phyloP scores from a whole-genome alignment of 2,888 invertebrate species.

The Euzetes globulus region DNA sequence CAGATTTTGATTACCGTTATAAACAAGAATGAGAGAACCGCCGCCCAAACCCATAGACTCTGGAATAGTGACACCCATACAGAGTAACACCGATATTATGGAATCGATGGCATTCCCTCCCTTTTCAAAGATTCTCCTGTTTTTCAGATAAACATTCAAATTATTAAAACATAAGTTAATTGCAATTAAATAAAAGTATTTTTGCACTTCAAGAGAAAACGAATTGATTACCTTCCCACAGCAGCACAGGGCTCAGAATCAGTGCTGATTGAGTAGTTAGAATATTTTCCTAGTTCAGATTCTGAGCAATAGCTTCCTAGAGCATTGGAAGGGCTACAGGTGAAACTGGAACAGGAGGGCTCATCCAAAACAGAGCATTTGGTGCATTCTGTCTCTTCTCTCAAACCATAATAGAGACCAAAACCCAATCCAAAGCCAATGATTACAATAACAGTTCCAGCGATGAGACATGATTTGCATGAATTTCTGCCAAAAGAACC shows the following conservation, averaged over 20 bases:
- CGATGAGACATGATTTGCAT: neutral
- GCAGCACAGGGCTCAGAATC: conserved; percentile 67
- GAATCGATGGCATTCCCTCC: conserved; percentile 67
- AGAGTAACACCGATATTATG: conserved; percentile 73
- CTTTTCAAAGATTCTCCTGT: conserved; percentile 60
- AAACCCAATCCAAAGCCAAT: neutral
- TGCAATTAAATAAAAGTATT: too few relatives aligned
- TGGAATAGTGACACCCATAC: conserved; percentile 73
- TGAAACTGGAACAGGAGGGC: too few relatives aligned
- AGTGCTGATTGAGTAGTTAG: conserved; percentile 57
- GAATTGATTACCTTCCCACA: conserved; percentile 60
- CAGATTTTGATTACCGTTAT: conserved; percentile 53
- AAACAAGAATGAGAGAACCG: conserved; percentile 76
- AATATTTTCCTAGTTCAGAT: neutral
- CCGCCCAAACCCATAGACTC: conserved; percentile 85
- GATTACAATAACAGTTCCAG: neutral
- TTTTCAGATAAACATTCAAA: too few relatives aligned
- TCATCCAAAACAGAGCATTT: neutral
- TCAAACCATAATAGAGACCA: conserved; percentile 3
- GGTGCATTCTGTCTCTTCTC: too few relatives aligned
- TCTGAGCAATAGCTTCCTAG: conserved; percentile 25
- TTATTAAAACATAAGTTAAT: too few relatives aligned
- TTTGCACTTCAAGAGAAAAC: too few relatives aligned
- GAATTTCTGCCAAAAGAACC: neutral
- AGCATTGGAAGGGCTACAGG: neutral